Conservation (phyloP, 1,140 invertebrate genomes). For the Drosophila ambigua region DNA sequence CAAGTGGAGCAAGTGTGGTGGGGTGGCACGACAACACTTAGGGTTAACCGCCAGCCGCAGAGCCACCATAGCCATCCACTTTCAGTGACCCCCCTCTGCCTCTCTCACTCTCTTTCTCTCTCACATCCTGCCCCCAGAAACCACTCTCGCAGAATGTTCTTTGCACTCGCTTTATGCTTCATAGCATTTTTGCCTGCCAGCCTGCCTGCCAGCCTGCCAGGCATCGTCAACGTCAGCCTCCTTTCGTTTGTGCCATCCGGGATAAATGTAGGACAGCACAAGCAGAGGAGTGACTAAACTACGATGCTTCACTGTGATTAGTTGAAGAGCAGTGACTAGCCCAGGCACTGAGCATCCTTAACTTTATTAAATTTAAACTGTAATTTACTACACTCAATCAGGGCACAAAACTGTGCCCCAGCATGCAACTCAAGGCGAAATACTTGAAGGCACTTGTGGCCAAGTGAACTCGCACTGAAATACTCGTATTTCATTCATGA, state of each 20-base stretch:
- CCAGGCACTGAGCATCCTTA: background rate
- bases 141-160: conserved; percentile 49
- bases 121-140: background rate
- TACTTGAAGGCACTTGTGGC: too few species aligned
- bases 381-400: background rate
- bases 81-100: conserved; percentile 7
- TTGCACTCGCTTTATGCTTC: conserved; percentile 58
- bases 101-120: conserved; percentile 3
- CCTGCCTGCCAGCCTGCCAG: conserved; percentile 18
- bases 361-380: conserved; percentile 11
- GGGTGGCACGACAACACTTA: conserved; percentile 65
- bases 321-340: conserved; percentile 11
- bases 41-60: conserved; percentile 69
- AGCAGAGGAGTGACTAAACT: conserved; percentile 19
- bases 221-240: conserved; percentile 44
- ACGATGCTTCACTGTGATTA: conserved; percentile 26
- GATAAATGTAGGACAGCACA: conserved; percentile 13
- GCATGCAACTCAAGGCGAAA: too few species aligned
- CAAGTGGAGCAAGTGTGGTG: conserved; percentile 15
- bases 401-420: too few species aligned
- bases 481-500: too few species aligned
- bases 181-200: conserved; percentile 48
- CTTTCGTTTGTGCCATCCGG: conserved; percentile 5
- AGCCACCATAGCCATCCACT: conserved; percentile 34
- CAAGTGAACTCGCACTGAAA: too few species aligned